Base-by-base conservation (phyloP, 2,888 invertebrate genomes). In the Ypsolopha scabrella region DNA sequence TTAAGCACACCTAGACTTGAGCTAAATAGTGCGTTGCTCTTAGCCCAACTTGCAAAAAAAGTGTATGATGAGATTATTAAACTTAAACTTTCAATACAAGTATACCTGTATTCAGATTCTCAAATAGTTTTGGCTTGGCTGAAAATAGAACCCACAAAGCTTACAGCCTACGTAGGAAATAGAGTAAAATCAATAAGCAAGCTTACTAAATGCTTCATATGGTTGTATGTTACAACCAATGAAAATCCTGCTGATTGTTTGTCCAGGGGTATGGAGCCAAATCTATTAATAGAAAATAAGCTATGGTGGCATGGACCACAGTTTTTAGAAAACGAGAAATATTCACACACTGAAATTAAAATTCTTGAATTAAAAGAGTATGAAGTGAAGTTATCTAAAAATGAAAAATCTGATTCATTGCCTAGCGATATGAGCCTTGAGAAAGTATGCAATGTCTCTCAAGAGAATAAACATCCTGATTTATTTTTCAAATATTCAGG, bases 121-220 rank as follows among this genome's bases (percentile, higher is more conserved):
- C 36, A 52, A 50, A 54, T 57, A 36, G 50, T 41, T 0, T 44
- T 55, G 10, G 55, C 56, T 33, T 59, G 57, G 56, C 33, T 56
- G 24, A n/a, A 43, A 14, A 56, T 52, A 9, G 50, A 55, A 24
- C 9, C 38, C 7, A 52, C 39, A 33, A 50, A 50, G n/a, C 41
- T 56, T 4, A 41, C 55, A 13, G 51, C 57, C 1, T 59, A 54
- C 24, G 57, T 58, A 7, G 51, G 50, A 9, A 58, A 60, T 48
- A 56, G 59, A 44, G 56, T 56, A 0, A 51, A 33, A 10, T 14
- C 39, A 7, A 55, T 57, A 11, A 44, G 34, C 4, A 24, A 55
- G 9, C 33, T 45, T 3, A 55, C 56, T 9, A n/a, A 8, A 44
- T 33, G 46, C 7, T 57, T 51, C 11, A 8, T 13, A 11, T 59